A percentile compares a stretch with the other conserved stretches of the same genome.
Conservation (phyloP, 2,113 vertebrate species). For the Rattus norvegicus region GRCr8 NC_086032.1:92525001-92525500, state of each 20-base stretch:
- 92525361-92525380: background rate
- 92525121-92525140: background rate
- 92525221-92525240: background rate
- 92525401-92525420: background rate
- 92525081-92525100: background rate
- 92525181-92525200: background rate
- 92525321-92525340: background rate
- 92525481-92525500: no score
- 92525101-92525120: background rate
- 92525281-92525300: background rate
- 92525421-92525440: background rate
- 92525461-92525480: background rate
- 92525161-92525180: background rate
- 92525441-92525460: background rate
- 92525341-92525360: background rate
- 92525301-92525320: background rate
- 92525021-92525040: background rate
- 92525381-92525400: background rate
- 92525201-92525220: background rate
- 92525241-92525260: background rate
- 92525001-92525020: background rate
- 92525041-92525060: background rate
- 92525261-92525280: background rate
- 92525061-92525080: background rate
- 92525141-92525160: slow-evolving; percentile 3